phyloP scores from a whole-genome alignment of 2,113 vertebrate genomes.

The Sinocyclocheilus maitianheensis region DNA sequence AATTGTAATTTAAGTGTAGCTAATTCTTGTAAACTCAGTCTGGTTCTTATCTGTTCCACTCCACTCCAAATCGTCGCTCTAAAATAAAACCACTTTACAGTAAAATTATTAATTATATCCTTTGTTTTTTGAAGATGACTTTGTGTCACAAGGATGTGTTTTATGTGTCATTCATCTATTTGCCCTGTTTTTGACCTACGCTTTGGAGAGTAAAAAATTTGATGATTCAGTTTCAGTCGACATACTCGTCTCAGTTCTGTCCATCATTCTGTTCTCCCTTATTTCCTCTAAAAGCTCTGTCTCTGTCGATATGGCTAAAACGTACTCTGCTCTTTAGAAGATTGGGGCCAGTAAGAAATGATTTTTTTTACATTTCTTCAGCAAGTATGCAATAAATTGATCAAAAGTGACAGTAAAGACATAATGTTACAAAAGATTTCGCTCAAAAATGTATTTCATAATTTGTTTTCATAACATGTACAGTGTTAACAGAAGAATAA shows the following conservation, averaged over 20 bases:
- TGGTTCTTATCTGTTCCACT: constrained; percentile 37
- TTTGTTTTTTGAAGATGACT: neutral
- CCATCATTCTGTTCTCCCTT: neutral
- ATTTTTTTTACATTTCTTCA: too few species aligned
- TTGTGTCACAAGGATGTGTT: neutral
- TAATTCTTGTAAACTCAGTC: constrained; percentile 41
- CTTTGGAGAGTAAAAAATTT: neutral
- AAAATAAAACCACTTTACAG: neutral
- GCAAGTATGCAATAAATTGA: neutral
- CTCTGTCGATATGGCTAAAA: neutral
- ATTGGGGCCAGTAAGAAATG: neutral
- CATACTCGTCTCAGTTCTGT: neutral
- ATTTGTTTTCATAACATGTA: neutral
- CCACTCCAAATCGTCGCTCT: neutral
- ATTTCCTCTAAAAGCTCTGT: neutral
- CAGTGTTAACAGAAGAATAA: neutral
- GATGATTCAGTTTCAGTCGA: neutral
- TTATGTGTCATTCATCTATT: neutral
- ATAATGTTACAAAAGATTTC: neutral
- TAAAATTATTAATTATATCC: constrained; percentile 4
- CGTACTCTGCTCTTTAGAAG: neutral
- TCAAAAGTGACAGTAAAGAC: neutral
- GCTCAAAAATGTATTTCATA: too few species aligned
- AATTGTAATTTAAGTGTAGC: constrained; percentile 46
- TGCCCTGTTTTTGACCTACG: neutral